phyloP scores from a whole-genome alignment of 2,888 invertebrate species.

The Anaspis maculata region DNA sequence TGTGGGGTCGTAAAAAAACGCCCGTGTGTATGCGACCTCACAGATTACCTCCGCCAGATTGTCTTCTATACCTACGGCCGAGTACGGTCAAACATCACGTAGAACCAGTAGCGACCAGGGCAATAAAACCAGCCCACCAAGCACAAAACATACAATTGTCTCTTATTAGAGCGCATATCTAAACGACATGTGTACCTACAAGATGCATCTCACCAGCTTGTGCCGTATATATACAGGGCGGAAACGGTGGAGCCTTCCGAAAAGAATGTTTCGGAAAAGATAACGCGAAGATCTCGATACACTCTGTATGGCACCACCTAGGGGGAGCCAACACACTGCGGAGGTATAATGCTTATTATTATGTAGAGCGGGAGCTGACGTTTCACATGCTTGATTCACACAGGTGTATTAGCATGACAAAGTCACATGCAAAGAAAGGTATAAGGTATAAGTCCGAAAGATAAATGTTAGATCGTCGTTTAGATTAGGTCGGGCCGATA shows the following conservation, averaged over 20 bases:
- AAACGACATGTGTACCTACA: constrained; percentile 33
- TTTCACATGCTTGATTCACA: constrained; percentile 32
- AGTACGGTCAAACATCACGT: constrained; percentile 25
- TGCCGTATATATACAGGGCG: too few species aligned
- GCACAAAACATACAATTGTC: constrained; percentile 31
- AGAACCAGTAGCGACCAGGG: constrained; percentile 24
- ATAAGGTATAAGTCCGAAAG: too few species aligned
- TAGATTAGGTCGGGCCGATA: too few species aligned
- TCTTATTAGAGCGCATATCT: constrained; percentile 34
- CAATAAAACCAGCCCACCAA: constrained; percentile 27
- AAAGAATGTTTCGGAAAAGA: too few species aligned
- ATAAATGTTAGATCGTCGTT: too few species aligned
- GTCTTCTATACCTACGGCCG: too few species aligned
- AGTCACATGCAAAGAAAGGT: constrained; percentile 33
- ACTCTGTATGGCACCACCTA: too few species aligned
- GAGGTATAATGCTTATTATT: too few species aligned
- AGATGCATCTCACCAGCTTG: constrained; percentile 25
- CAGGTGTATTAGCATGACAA: constrained; percentile 33
- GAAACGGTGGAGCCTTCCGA: too few species aligned
- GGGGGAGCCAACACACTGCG: too few species aligned
- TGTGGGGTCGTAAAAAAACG: constrained; percentile 15
- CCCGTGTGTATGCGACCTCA: constrained; percentile 14
- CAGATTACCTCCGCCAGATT: too few species aligned
- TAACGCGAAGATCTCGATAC: constrained; percentile 14
- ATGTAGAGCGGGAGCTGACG: constrained; percentile 30